Percentiles rank a stretch among this genome's conserved stretches.
Conservation (phyloP, 2,888 invertebrate species). For the Rugalucina vietnamica region DNA sequence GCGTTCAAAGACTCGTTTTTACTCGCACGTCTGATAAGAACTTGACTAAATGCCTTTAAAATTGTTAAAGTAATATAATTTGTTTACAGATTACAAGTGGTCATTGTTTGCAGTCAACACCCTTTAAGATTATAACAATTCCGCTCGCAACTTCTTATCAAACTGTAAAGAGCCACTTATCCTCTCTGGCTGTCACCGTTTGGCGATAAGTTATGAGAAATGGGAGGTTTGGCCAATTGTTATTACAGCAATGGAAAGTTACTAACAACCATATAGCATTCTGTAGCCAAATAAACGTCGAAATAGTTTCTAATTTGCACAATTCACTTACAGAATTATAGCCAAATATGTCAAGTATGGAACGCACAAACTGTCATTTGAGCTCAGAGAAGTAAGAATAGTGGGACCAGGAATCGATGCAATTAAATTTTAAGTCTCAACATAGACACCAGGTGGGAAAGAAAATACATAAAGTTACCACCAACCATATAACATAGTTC, state of each 20-base stretch:
- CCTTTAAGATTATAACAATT: neutral
- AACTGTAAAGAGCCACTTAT: neutral
- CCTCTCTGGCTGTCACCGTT: neutral
- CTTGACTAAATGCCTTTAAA: too few species aligned
- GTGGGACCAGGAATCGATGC: too few species aligned
- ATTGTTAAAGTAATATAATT: too few species aligned
- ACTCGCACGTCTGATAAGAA: too few species aligned
- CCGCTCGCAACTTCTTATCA: neutral
- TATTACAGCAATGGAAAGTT: neutral
- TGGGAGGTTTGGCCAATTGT: neutral
- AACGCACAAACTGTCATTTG: neutral
- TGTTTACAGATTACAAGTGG: constrained; percentile 5
- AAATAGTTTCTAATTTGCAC: neutral
- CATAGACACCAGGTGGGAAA: too few species aligned
- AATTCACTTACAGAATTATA: neutral
- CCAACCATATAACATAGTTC: too few species aligned
- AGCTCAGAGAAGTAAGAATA: too few species aligned
- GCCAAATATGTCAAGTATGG: neutral
- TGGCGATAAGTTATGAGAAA: neutral
- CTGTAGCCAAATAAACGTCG: neutral
- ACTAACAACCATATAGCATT: neutral
- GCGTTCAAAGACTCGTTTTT: too few species aligned
- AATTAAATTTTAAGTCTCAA: too few species aligned
- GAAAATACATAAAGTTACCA: too few species aligned
- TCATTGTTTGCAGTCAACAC: neutral